Base-by-base conservation (phyloP, 2,888 invertebrate genomes). In the Phorcus lineatus region DNA sequence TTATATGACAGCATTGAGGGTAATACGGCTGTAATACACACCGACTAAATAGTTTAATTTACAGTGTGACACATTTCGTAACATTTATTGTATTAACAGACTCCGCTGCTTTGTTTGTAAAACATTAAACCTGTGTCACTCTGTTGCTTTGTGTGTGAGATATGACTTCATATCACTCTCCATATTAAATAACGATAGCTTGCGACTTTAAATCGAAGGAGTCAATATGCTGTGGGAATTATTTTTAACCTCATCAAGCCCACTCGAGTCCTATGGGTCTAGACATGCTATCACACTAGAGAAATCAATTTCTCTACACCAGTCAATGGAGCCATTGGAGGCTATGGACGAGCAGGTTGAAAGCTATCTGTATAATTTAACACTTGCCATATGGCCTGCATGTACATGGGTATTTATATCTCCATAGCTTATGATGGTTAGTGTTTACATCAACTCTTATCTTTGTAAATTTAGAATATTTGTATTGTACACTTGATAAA, bases 271-370 rank as follows among this genome's bases (percentile, higher is more conserved):
- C 17, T 24, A 6, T 62, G 24, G 62, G 62, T 62, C 62, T 62
- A 62, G 62, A 62, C 62, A n/a, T 22, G 62, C 24, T 62, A 62
- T 17, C 24, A 62, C 62, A 62, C 28, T 7, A 17, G 28, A 62
- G 62, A 62, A 62, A 62, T 62, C 62, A 62, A 62, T 62, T 62
- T 28, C 28, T 28, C 24, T 11, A 22, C 62, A 62, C 24, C 13
- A 62, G 62, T 62, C 62, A 62, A 62, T 62, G 62, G 24, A 62
- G 24, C n/a, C n/a, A n/a, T n/a, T n/a, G n/a, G n/a, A n/a, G n/a
- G 62, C 62, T 28, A 16, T 62, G 62, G 24, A 28, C 13, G 62
- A 24, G 17, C 24, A 28, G 62, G 24, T 28, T 62, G 62, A 62
- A 62, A 62, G 62, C 62, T 62, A 62, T 62, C 62, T 62, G 28